Percentiles rank a stretch among this genome's conserved stretches.
These are phyloP conservation scores for Martes flavigula DNA, from an alignment of 2,797 vertebrate genomes.

Conservation along the genomic window DNA sequence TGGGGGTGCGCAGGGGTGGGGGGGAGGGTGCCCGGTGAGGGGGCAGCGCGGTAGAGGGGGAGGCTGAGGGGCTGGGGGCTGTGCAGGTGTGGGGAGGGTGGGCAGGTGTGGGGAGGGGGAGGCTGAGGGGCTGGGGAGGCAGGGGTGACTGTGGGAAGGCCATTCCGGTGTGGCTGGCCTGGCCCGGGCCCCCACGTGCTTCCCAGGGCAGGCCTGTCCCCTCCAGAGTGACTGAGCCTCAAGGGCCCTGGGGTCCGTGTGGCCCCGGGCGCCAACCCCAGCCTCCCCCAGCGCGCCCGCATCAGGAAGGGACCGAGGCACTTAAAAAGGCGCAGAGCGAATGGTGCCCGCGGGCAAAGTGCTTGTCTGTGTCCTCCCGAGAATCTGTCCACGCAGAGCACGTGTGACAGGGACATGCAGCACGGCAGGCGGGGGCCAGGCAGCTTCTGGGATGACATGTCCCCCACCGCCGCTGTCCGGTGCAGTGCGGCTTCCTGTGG, in stretches of 20 bases:
- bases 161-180: fast-evolving
- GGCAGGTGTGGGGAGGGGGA: not conserved
- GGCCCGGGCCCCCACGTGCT: not conserved
- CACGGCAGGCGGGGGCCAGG: not conserved
- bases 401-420: fast-evolving
- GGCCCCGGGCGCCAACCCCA: fast-evolving
- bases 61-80: not conserved
- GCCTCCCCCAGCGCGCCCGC: not conserved
- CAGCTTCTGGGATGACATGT: not conserved
- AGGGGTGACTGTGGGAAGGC: not conserved
- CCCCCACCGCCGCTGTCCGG: fast-evolving
- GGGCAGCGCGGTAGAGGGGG: fast-evolving
- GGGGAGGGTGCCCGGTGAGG: too few relatives aligned
- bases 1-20: not conserved
- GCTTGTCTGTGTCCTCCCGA: fast-evolving
- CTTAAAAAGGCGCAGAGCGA: not conserved
- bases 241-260: not conserved
- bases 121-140: not conserved
- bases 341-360: not conserved
- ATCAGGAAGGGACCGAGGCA: not conserved
- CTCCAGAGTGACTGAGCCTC: not conserved
- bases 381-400: not conserved
- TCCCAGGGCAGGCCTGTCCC: not conserved
- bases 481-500: fast-evolving
- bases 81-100: not conserved